These are phyloP conservation scores for Xanthia togata DNA, from an alignment of 2,888 invertebrate species.

Conservation along the genomic window DNA sequence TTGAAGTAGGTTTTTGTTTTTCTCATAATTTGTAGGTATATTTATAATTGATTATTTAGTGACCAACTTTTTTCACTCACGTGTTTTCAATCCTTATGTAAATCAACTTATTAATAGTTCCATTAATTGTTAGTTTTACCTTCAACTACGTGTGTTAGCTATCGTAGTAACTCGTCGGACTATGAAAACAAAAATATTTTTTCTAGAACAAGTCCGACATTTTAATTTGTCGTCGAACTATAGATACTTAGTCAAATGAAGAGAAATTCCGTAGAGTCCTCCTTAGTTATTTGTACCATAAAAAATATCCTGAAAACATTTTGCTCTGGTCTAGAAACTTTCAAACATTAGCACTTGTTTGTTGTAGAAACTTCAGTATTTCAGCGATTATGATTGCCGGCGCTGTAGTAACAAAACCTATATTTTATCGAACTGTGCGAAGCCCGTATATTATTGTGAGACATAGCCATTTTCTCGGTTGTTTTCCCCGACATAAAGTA, in stretches of 20 bases:
- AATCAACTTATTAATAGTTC: neutral
- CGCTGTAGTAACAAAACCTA: constrained; percentile 57
- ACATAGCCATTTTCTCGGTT: constrained; percentile 73
- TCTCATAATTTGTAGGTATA: neutral
- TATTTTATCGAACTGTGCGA: constrained; percentile 67
- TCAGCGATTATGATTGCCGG: constrained; percentile 56
- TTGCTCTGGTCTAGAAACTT: constrained; percentile 49
- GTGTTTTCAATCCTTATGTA: constrained; percentile 3
- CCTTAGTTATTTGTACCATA: constrained; percentile 37
- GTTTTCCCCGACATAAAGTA: constrained; percentile 76
- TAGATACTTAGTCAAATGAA: constrained; percentile 11
- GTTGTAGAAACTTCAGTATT: constrained; percentile 46
- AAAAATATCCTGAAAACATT: constrained; percentile 31
- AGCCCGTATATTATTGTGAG: constrained; percentile 73
- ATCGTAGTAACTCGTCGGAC: neutral
- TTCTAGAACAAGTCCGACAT: neutral
- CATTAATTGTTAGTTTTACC: constrained; percentile 24
- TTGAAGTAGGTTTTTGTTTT: neutral
- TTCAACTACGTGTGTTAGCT: neutral
- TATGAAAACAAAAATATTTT: constrained; percentile 21
- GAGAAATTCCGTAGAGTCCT: constrained; percentile 11
- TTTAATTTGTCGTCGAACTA: constrained; percentile 29
- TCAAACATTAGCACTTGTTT: constrained; percentile 53
- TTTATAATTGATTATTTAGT: neutral
- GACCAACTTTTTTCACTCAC: neutral